Conservation (phyloP, 1,140 invertebrate species). For the Conus ventricosus region DNA sequence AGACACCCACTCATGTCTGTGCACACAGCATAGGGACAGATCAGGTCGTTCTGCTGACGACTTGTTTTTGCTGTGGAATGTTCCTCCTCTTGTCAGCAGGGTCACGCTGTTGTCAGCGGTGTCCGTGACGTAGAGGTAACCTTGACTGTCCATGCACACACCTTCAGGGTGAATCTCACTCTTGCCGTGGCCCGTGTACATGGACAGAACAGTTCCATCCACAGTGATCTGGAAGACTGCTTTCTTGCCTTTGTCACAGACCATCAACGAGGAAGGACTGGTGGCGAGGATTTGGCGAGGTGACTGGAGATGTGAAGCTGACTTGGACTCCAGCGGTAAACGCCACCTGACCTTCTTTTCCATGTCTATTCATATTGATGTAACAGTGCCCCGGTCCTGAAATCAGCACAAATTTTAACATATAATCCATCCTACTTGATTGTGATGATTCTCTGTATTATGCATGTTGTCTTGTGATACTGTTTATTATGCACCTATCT, state of each 20-base stretch:
- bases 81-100: neutral
- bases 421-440: too few relatives aligned
- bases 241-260: conserved; percentile 21
- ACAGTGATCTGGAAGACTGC: neutral
- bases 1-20: conserved; percentile 6
- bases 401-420: neutral
- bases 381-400: neutral
- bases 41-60: neutral
- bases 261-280: neutral
- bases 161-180: conserved; percentile 7
- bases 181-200: neutral
- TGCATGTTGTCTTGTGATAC: too few relatives aligned
- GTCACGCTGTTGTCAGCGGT: neutral
- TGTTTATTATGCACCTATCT: too few relatives aligned
- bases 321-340: neutral
- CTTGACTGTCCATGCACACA: conserved; percentile 19
- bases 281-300: conserved; percentile 11
- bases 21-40: conserved; percentile 12
- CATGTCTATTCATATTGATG: conserved; percentile 3
- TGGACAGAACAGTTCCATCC: conserved; percentile 15
- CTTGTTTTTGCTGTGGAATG: neutral
- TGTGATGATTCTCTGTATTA: too few relatives aligned
- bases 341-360: neutral
- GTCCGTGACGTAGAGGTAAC: neutral
- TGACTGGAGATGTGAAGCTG: neutral